Base-by-base conservation (phyloP, 2,113 vertebrate genomes). In the Heterotis niloticus region DNA sequence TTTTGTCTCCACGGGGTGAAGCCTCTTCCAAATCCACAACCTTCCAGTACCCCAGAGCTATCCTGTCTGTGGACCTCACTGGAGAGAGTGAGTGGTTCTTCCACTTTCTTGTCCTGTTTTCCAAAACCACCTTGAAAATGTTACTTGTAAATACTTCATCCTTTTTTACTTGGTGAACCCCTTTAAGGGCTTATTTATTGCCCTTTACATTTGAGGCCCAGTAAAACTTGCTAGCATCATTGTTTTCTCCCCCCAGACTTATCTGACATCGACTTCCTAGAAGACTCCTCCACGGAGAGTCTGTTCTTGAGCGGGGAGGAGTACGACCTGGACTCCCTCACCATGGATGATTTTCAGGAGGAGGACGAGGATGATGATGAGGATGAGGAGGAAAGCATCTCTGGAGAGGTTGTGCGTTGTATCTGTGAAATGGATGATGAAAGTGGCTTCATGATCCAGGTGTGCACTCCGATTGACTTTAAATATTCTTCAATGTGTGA, bases 361-460 rank as follows among this genome's bases (percentile, higher is more conserved):
- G 94, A 95, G 0, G 93, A 94, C 68, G 90, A 92, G 34, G 34
- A 44, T 7, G 34, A 44, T 77, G 95, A 95, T 81, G 94, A 95
- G 82, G 94, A 95, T 77, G 95, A 95, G 81, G 94, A 95, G 82
- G 94, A 95, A 0, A 93, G 94, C 64, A 90, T 91, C 34, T 81
- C 93, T 51, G 91, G 94, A 88, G 95, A 96, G 85, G 94, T 96
- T 72, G 95, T 96, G 78, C 92, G 95, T 11, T 96, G 95, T 73
- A 85, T 96, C 80, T 96, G 95, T 87, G 92, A 95, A 79, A 91
- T 96, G 93, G 95, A 96, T 64, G 95, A 96, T 87, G 95, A 96
- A 86, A 96, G 96, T n/a, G 95, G 95, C 81, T 96, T 96, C 83
- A 96, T 96, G 95, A 96, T 96, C 86, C 95, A 96, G 94, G 95